These are phyloP conservation scores for Amblyraja radiata DNA, from an alignment of 2,797 vertebrate genomes.

Conservation along the genomic window DNA sequence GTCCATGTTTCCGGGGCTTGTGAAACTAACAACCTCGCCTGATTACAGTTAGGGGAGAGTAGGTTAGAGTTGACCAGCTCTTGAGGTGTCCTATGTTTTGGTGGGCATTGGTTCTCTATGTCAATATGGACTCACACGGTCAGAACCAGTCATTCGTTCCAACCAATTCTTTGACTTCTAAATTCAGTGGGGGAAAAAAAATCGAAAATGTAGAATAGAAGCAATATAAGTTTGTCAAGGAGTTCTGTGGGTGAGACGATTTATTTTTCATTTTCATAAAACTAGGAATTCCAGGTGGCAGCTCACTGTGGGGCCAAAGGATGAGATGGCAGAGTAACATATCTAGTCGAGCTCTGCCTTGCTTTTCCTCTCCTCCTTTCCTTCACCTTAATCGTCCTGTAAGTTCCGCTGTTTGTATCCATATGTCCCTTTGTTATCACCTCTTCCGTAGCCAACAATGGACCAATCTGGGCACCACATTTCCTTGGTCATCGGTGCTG, in stretches of 20 bases:
- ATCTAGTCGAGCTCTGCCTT: too few species aligned
- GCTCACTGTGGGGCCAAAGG: not conserved
- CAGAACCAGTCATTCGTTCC: not conserved
- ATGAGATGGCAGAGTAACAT: not conserved
- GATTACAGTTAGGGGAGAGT: not conserved
- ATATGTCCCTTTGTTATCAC: too few species aligned
- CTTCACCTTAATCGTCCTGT: too few species aligned
- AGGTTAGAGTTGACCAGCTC: not conserved
- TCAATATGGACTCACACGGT: not conserved
- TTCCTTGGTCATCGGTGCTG: too few species aligned
- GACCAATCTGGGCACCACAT: too few species aligned
- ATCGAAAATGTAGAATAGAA: not conserved
- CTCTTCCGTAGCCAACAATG: too few species aligned
- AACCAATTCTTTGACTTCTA: not conserved
- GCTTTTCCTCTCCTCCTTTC: too few species aligned
- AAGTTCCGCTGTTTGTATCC: too few species aligned
- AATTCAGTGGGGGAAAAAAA: not conserved
- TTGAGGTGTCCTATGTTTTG: too few species aligned
- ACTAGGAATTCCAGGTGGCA: not conserved
- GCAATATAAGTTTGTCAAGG: too few species aligned
- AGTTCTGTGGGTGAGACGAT: not conserved
- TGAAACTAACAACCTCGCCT: not conserved
- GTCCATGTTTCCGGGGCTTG: not conserved
- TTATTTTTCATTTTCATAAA: not conserved
- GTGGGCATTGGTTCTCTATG: not conserved